These are phyloP conservation scores for Sebastes kiyomatsui DNA, from an alignment of 2,797 vertebrate genomes.

Conservation along the genomic window DNA sequence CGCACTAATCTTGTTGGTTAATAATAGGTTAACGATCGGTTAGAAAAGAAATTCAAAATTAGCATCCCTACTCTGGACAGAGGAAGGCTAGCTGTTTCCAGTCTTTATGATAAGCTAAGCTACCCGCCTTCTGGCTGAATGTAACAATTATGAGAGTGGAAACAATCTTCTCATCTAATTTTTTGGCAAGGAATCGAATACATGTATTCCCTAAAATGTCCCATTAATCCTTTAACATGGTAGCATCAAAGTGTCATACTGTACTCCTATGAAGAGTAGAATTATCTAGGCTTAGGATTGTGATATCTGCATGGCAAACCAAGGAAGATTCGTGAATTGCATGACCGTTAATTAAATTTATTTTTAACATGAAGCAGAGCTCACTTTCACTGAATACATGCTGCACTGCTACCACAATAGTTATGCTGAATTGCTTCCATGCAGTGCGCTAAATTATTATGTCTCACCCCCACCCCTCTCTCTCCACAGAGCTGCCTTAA, in stretches of 20 bases:
- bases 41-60: too few relatives aligned
- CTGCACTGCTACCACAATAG: neutral
- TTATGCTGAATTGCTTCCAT: neutral
- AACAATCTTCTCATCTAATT: neutral
- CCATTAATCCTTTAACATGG: neutral
- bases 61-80: neutral
- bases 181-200: neutral
- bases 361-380: neutral
- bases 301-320: neutral
- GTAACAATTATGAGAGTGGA: neutral
- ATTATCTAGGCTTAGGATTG: neutral
- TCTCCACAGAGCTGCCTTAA: neutral
- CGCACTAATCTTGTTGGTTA: too few relatives aligned
- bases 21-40: too few relatives aligned
- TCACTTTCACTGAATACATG: neutral
- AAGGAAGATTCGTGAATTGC: neutral
- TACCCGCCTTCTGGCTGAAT: neutral
- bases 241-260: too few relatives aligned
- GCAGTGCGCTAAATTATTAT: constrained; percentile 13
- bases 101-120: neutral
- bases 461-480: neutral
- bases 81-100: neutral
- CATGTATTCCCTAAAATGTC: neutral
- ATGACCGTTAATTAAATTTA: neutral
- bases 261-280: neutral